These are phyloP conservation scores for Clitarchus hookeri DNA, from an alignment of 2,888 invertebrate species.

Conservation along the genomic window DNA sequence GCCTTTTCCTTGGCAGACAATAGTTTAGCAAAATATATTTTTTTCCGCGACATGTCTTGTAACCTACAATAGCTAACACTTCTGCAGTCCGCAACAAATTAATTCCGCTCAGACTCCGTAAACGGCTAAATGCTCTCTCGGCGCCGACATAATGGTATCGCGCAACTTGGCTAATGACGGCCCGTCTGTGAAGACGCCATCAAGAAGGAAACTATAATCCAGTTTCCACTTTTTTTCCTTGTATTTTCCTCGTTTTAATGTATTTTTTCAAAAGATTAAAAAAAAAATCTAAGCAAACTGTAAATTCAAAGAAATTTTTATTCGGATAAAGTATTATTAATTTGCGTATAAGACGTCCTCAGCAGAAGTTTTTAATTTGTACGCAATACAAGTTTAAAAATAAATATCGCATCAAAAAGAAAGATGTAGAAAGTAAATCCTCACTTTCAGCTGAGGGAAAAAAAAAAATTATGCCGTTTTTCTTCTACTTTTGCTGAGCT, in stretches of 20 bases:
- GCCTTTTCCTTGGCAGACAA: too few relatives aligned
- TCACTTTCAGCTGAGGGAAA: background rate
- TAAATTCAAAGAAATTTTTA: background rate
- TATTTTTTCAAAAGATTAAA: background rate
- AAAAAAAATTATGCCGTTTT: slow-evolving; percentile 31
- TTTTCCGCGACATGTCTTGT: background rate
- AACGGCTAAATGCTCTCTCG: background rate
- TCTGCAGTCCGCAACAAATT: background rate
- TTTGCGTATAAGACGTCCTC: background rate
- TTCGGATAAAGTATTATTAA: background rate
- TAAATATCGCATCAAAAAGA: background rate
- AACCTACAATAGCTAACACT: background rate
- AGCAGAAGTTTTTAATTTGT: background rate
- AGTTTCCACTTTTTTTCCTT: background rate
- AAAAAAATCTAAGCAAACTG: background rate
- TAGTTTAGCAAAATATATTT: too few relatives aligned
- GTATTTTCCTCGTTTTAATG: background rate
- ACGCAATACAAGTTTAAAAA: background rate
- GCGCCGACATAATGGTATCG: background rate
- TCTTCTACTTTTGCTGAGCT: slow-evolving; percentile 21
- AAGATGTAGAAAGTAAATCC: background rate
- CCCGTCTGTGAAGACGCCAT: background rate
- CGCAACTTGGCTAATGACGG: background rate
- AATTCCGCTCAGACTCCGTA: background rate
- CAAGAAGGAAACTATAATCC: background rate